Evolutionary conservation across 92 coral and sea anemone species (phyloP), one percentile per base, ranked within the genome.

Genomic region (Palythoa grandis): DNA sequence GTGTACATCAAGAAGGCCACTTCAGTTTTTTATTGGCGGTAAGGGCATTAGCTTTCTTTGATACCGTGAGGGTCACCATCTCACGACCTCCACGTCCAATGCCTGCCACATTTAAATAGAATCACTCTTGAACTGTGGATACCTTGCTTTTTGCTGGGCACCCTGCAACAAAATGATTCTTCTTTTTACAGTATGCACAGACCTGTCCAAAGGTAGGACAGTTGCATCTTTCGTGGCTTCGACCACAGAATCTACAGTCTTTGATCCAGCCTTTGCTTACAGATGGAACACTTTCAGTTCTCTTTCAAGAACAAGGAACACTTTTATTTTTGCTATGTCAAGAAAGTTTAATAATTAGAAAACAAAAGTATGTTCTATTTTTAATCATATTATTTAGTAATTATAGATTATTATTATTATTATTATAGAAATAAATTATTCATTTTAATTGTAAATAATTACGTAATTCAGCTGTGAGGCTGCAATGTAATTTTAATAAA

Each of bases 161-260:
- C 90, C 35, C 67, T 7, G 76, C 68, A 37, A 47, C 63, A 65
- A 76, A 76, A 40, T 76, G 76, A 72, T 86, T 86, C 70, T 77
- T 86, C 77, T 29, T 60, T 73, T 83, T 58, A 69, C 89, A 86
- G 53, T 77, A 77, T 43, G 39, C 52, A 82, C 89, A 86, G 53
- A 2, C 68, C 25, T 77, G 89, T 65, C 89, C 89, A 11, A 22
- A 19, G 67, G 77, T 84, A 52, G 78, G 70, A 67, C 58, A 77
- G 52, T 39, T 67, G 78, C 84, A 70, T 66, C 58, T 76, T 15
- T 56, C n/a, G 15, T 76, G 68, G 65, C 29, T 54, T 38, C 53
- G 37, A 10, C 88, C 88, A 86, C 76, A 86, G 66, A 58, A n/a
- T 24, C 76, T 37, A 83, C 89, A 86, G 67, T 86, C 89, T 67